Conservation (phyloP, 2,797 vertebrate genomes). For the Pangasius sanitwongsei region DNA sequence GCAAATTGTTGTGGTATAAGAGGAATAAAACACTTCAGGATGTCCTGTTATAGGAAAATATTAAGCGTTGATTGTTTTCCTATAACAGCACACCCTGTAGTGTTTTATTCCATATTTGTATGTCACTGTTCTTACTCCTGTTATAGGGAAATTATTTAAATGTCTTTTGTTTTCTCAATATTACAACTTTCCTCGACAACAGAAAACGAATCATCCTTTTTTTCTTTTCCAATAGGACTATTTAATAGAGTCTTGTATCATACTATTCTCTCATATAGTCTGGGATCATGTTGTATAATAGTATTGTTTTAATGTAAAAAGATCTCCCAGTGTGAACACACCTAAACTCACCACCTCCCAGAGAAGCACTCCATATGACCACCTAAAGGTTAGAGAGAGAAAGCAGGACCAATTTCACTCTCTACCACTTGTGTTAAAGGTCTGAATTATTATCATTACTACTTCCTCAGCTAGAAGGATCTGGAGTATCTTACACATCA, state of each 20-base stretch:
- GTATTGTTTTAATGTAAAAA: not conserved
- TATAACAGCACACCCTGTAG: not conserved
- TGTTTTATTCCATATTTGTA: not conserved
- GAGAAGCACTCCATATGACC: slow-evolving; percentile 85
- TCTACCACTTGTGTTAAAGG: not conserved
- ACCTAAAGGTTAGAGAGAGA: slow-evolving; percentile 67
- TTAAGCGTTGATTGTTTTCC: not conserved
- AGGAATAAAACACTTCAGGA: not conserved
- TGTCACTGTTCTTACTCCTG: not conserved
- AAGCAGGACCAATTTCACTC: not conserved
- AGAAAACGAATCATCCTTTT: not conserved
- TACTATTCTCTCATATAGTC: not conserved
- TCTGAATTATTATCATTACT: not conserved
- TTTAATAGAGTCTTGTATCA: not conserved
- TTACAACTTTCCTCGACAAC: not conserved
- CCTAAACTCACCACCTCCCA: slow-evolving; percentile 91
- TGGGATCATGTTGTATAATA: not conserved
- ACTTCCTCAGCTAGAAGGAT: not conserved
- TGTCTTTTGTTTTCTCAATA: not conserved
- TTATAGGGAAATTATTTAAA: not conserved
- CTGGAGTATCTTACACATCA: slow-evolving; percentile 79
- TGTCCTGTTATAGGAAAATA: not conserved
- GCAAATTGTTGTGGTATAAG: no score
- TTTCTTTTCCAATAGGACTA: not conserved
- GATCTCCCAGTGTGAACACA: slow-evolving; percentile 63